A percentile compares a stretch with the other conserved stretches of the same genome.
Evolutionary conservation across 2,797 vertebrate genomes (phyloP).

Genomic region (Oophaga sylvatica): DNA sequence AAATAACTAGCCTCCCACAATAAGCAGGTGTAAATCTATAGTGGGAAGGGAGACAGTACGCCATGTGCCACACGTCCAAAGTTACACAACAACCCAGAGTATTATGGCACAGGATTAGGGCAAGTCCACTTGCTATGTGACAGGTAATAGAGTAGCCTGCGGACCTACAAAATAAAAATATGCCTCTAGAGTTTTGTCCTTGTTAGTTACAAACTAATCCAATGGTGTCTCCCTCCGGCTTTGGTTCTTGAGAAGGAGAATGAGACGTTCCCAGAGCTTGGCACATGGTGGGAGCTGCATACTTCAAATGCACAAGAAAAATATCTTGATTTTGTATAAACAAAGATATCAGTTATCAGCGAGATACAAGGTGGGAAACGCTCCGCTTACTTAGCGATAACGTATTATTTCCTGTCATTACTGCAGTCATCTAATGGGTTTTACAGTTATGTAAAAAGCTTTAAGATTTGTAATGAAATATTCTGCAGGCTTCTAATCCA

Average conservation of each 20-base stretch:
- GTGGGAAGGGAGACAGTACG: no score
- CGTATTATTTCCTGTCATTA: neutral
- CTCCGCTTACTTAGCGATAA: neutral
- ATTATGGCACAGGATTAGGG: neutral
- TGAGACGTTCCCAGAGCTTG: neutral
- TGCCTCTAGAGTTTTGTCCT: neutral
- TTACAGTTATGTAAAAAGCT: neutral
- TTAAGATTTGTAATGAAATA: no score
- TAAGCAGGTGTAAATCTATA: no score
- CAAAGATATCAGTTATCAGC: neutral
- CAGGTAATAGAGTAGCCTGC: neutral
- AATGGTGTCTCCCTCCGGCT: neutral
- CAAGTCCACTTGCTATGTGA: neutral
- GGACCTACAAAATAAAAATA: neutral
- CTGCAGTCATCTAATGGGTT: neutral
- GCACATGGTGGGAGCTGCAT: neutral
- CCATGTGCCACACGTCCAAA: no score
- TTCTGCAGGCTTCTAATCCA: no score
- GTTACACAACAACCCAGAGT: neutral
- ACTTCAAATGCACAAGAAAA: neutral
- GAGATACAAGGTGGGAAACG: neutral
- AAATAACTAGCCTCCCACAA: no score
- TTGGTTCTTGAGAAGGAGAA: neutral
- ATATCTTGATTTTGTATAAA: neutral
- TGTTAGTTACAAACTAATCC: neutral